Evolutionary conservation across 2,888 invertebrate species (phyloP).

Genomic region (Tanytarsus gracilentus): DNA sequence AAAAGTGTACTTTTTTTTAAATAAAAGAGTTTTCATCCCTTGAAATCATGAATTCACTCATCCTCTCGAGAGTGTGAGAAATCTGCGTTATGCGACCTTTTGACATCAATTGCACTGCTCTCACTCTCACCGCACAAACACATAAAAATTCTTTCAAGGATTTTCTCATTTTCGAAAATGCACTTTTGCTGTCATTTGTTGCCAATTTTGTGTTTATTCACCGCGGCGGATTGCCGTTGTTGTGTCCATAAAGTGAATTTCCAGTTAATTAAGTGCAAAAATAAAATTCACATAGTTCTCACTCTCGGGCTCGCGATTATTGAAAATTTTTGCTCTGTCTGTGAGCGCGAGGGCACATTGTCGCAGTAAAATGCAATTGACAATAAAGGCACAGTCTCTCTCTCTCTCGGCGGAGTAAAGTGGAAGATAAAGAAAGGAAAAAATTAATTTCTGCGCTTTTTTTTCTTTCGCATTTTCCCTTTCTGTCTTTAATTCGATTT

Average conservation of each 20-base stretch:
- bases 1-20: too few species aligned
- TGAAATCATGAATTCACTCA: too few species aligned
- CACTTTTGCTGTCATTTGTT: constrained; percentile 1
- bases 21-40: too few species aligned
- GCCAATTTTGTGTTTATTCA: not conserved
- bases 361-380: not conserved
- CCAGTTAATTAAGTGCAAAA: too few species aligned
- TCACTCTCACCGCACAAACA: too few species aligned
- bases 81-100: not conserved
- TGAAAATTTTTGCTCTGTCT: constrained; percentile 10
- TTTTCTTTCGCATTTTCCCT: constrained; percentile 12
- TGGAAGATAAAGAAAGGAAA: not conserved
- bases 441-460: constrained; percentile 7
- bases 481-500: constrained; percentile 23
- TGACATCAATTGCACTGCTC: not conserved
- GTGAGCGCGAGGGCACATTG: not conserved
- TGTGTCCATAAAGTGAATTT: too few species aligned
- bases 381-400: constrained; percentile 10
- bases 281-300: not conserved
- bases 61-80: too few species aligned
- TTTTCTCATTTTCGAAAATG: not conserved
- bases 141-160: too few species aligned
- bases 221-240: too few species aligned
- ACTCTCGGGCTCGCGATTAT: constrained; percentile 1
- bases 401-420: not conserved